phyloP scores from a whole-genome alignment of 2,888 invertebrate species.

The Pachymerium ferrugineum region DNA sequence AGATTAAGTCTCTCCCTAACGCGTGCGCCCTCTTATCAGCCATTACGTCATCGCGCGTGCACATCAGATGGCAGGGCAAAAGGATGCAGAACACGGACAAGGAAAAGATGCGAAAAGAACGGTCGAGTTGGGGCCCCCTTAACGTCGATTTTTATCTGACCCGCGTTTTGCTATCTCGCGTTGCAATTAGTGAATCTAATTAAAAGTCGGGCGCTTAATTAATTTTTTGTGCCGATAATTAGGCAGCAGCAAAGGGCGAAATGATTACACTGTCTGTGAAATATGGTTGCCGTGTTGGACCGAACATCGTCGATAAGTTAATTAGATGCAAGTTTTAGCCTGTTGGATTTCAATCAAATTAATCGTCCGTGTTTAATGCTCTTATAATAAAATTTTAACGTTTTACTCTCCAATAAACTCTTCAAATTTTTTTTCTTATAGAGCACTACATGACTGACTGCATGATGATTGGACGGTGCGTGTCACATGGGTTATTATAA shows the following conservation, averaged over 20 bases:
- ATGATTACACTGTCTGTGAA: constrained; percentile 4
- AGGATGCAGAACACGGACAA: not conserved
- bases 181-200: constrained; percentile 13
- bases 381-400: too few species aligned
- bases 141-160: not conserved
- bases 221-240: constrained; percentile 9
- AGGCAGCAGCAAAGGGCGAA: constrained; percentile 9
- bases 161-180: constrained; percentile 1
- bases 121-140: not conserved
- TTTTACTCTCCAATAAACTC: too few species aligned
- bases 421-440: too few species aligned
- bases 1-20: not conserved
- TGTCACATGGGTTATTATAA: too few species aligned
- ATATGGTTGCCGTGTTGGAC: not conserved
- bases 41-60: not conserved
- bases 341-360: too few species aligned
- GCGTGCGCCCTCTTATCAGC: constrained; percentile 13
- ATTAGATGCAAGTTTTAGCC: not conserved
- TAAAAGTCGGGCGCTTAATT: constrained; percentile 9
- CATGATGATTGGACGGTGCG: too few species aligned
- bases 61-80: not conserved
- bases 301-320: constrained; percentile 9
- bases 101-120: not conserved
- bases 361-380: too few species aligned
- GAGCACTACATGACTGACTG: too few species aligned